Base-by-base conservation (phyloP, 1,140 invertebrate genomes). In the Bombus consobrinus region DNA sequence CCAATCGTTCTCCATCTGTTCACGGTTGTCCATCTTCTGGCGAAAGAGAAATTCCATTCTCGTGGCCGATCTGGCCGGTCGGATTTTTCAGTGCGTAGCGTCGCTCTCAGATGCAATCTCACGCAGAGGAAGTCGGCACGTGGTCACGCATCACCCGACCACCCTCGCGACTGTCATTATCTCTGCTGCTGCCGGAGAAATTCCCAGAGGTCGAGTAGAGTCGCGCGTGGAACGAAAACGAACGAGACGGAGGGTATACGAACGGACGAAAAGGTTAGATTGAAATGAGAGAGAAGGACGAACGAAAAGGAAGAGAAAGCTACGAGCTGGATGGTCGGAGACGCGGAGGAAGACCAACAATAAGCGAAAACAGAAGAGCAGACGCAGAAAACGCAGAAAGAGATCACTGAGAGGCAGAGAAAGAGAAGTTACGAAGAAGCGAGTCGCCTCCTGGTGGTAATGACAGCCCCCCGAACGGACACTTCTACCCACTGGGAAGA, bases 161-260 rank as follows among this genome's bases (percentile, higher is more conserved):
- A 90, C 91, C 89, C 89, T 91, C 89, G 87, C 91, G 90, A 92
- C 86, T 81, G 90, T 92, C 88, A 92, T 93, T 93, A 92, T 91
- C 86, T 84, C 81, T 13, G 32, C 72, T 69, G 81, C 37, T 66
- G 62, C 25, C 74, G 47, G 64, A 59, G 64, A 69, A 69, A 71
- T 84, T 86, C 72, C 32, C 62, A 25, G 62, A 32, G 62, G 53
- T 43, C 39, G 43, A 18, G 75, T 18, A 6, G 59, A 32, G n/a
- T n/a, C 59, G 59, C 73, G 59, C 39, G 34, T 32, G 43, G 6
- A 57, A 79, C 71, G 28, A 62, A 32, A 78, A 22, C 57, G 32
- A 85, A 66, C 39, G 53, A 25, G 5, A 25, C 64, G 37, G 53
- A 32, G 15, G 32, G 3, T n/a, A 12, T 43, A 62, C 3, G 59